Evolutionary conservation across 1,140 invertebrate genomes (phyloP), one percentile per base, ranked within the genome.

Genomic region (Bombus consobrinus): DNA sequence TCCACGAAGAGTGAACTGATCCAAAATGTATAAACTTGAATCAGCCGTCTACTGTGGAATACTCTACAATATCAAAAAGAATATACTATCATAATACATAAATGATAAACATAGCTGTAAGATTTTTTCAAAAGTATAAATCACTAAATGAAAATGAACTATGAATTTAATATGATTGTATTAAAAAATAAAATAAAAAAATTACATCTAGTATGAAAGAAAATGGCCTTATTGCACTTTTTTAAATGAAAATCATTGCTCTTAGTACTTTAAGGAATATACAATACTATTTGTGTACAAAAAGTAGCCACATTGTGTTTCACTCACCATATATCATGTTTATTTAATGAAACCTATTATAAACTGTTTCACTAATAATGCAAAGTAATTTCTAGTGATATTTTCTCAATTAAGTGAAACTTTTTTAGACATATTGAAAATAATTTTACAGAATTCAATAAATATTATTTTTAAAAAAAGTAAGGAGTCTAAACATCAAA

Each of bases 401-500:
- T 59, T 57, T 41, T 25, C 53, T 32, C 1, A n/a, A 79, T 62
- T 15, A 47, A 53, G 2, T 62, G 32, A 66, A 34, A 34, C 15
- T 43, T 28, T 28, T 12, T 62, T 28, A 76, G n/a, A 39, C n/a
- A 4, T 39, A 28, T 62, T 13, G 18, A 25, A 78, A 43, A 41
- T 78, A 66, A 66, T 6, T 47, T 66, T 22, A 41, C 18, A 68
- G 37, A 39, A 79, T 32, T 64, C 28, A 34, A 18, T n/a, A 34
- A 80, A 34, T 47, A 73, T 34, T 28, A 34, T 62, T 68, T 22
- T 12, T 12, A 34, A 78, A 57, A 64, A 77, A 13, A 25, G 87
- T 71, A 85, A 92, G 87, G 81, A 64, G 79, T 86, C 78, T 85
- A 92, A 89, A 94, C 92, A 94, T 90, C 89, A 88, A 93, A 87